A percentile compares a stretch with the other conserved stretches of the same genome.
These are phyloP conservation scores for Acronicta alni DNA, from an alignment of 2,888 invertebrate species.

Conservation along the genomic window DNA sequence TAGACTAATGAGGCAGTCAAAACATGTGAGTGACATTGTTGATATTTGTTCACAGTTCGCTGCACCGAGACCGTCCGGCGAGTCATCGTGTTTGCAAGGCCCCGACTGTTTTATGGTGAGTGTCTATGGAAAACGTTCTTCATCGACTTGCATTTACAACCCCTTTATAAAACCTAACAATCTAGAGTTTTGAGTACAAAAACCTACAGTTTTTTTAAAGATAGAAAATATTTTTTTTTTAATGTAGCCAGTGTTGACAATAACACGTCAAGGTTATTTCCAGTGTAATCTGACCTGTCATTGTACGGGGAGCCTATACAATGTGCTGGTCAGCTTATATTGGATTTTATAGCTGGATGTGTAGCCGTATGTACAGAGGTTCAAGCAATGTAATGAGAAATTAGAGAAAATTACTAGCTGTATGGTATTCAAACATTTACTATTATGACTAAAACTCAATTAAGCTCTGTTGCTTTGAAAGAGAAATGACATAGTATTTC, in stretches of 20 bases:
- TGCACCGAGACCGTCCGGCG: slow-evolving; percentile 90
- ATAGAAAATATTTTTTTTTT: too few species aligned
- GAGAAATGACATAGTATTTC: not conserved
- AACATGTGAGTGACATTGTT: slow-evolving; percentile 58
- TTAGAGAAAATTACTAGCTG: slow-evolving; percentile 2
- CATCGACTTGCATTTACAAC: too few species aligned
- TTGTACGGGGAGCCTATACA: too few species aligned
- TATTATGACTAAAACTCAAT: not conserved
- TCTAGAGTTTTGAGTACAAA: slow-evolving; percentile 1
- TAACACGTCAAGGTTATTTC: too few species aligned
- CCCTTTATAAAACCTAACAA: slow-evolving; percentile 25
- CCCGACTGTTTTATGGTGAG: slow-evolving; percentile 93
- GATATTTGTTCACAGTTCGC: slow-evolving; percentile 90
- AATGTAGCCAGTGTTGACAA: too few species aligned
- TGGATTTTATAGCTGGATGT: too few species aligned
- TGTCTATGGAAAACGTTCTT: slow-evolving; percentile 55
- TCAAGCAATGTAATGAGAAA: slow-evolving; percentile 7
- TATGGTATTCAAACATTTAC: not conserved
- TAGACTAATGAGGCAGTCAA: too few species aligned
- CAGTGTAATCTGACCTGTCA: too few species aligned
- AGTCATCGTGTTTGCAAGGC: slow-evolving; percentile 91
- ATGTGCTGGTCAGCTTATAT: too few species aligned
- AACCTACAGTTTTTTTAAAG: too few species aligned
- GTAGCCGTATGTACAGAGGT: too few species aligned
- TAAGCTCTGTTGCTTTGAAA: not conserved